phyloP scores from a whole-genome alignment of 37 sponge, comb jelly and placozoan genomes.

The Chondrosia reniformis region DNA sequence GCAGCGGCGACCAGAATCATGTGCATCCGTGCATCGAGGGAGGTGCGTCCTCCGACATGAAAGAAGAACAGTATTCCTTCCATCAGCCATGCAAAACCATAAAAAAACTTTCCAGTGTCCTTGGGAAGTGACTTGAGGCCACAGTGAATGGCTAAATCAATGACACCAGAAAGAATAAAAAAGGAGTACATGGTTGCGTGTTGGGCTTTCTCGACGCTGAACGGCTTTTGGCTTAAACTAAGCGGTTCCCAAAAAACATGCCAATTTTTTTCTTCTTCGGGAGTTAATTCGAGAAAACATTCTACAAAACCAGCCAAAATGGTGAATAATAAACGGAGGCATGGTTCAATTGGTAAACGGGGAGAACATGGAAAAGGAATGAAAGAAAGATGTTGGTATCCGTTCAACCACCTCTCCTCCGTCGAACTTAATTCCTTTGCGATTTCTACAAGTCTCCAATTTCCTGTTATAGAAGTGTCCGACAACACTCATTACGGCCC shows the following conservation, averaged over 20 bases:
- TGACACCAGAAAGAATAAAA: constrained; percentile 14
- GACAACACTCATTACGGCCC: background rate
- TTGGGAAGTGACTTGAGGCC: background rate
- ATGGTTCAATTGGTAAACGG: background rate
- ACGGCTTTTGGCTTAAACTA: no score
- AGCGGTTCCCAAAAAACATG: background rate
- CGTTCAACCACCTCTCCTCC: background rate
- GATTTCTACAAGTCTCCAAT: background rate
- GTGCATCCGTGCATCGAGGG: background rate
- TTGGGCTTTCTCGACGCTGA: background rate
- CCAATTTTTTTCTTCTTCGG: background rate
- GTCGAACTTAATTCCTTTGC: background rate
- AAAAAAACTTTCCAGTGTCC: background rate
- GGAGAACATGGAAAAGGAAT: constrained; percentile 9
- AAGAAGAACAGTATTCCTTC: constrained; percentile 9
- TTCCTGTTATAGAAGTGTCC: background rate
- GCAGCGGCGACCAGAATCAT: background rate
- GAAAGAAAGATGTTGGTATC: background rate
- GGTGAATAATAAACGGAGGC: background rate
- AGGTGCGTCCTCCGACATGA: background rate
- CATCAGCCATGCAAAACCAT: background rate
- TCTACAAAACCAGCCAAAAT: background rate
- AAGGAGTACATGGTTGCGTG: constrained; percentile 22
- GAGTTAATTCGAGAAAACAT: background rate
- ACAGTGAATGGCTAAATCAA: background rate